Evolutionary conservation across 2,888 invertebrate genomes (phyloP).

Genomic region (Heliconius cydno): DNA sequence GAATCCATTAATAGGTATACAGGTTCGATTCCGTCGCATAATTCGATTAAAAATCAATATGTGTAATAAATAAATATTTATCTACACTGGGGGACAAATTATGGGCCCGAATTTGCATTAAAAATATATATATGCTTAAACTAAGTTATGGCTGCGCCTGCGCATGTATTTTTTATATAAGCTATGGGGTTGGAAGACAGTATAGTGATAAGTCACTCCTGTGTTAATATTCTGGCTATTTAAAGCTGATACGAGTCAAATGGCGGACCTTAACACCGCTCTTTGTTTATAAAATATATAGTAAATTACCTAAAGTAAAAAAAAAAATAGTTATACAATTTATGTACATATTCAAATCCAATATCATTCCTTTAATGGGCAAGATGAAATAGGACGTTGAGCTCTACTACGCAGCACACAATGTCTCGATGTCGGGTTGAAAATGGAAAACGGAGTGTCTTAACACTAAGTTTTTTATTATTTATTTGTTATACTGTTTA

Average conservation of each 20-base stretch:
- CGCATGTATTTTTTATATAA: not conserved
- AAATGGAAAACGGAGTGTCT: not conserved
- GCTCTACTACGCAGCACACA: not conserved
- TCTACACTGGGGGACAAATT: constrained; percentile 36
- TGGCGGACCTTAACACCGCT: not conserved
- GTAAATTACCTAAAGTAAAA: accelerated
- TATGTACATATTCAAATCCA: no score
- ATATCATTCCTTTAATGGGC: no score
- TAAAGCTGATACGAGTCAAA: not conserved
- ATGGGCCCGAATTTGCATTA: constrained; percentile 28
- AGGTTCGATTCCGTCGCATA: constrained; percentile 17
- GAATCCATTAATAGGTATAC: constrained; percentile 22
- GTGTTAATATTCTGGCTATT: not conserved
- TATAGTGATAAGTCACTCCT: not conserved
- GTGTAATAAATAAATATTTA: constrained; percentile 32
- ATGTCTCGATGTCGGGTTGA: no score
- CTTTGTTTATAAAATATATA: not conserved
- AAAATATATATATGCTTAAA: not conserved
- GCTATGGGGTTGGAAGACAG: not conserved
- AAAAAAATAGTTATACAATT: no score
- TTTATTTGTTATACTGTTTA: not conserved
- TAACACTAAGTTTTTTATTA: not conserved
- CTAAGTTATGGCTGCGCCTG: not conserved
- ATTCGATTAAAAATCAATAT: constrained; percentile 31
- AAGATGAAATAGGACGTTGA: not conserved